Percentiles rank a stretch among this genome's conserved stretches.
phyloP scores from a whole-genome alignment of 2,888 invertebrate species.

The Tenthredo amoena region DNA sequence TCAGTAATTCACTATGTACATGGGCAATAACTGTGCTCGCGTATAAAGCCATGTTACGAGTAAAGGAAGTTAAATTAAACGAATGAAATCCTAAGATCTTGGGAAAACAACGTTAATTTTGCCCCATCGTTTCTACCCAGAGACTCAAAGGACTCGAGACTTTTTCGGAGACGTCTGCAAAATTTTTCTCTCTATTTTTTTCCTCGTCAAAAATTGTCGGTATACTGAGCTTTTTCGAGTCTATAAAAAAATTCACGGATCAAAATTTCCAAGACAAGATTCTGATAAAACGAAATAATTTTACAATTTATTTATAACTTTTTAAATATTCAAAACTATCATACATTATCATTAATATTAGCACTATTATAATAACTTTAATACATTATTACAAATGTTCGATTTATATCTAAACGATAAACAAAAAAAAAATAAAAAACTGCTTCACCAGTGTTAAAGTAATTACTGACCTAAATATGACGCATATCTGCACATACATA shows the following conservation, averaged over 20 bases:
- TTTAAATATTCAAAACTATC: neutral
- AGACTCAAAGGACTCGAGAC: neutral
- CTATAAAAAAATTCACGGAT: neutral
- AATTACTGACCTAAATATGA: neutral
- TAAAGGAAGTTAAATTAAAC: constrained; percentile 23
- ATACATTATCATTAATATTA: constrained; percentile 2
- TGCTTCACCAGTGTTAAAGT: neutral
- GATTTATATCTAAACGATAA: neutral
- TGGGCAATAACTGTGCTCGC: constrained; percentile 3
- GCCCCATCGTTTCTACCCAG: neutral
- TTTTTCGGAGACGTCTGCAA: neutral
- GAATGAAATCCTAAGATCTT: neutral
- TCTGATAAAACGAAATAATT: neutral
- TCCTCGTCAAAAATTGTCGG: neutral
- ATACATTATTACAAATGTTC: neutral
- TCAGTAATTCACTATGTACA: constrained; percentile 30
- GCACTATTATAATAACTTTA: neutral
- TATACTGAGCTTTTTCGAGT: neutral
- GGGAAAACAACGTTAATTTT: constrained; percentile 22
- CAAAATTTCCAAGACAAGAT: neutral
- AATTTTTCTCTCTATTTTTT: neutral
- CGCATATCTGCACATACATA: neutral
- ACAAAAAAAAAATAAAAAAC: no score
- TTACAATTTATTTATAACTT: neutral
- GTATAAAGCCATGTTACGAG: constrained; percentile 17